Evolutionary conservation across 2,888 invertebrate genomes (phyloP), one percentile per base, ranked within the genome.

Genomic region (Drosophila siamana): DNA sequence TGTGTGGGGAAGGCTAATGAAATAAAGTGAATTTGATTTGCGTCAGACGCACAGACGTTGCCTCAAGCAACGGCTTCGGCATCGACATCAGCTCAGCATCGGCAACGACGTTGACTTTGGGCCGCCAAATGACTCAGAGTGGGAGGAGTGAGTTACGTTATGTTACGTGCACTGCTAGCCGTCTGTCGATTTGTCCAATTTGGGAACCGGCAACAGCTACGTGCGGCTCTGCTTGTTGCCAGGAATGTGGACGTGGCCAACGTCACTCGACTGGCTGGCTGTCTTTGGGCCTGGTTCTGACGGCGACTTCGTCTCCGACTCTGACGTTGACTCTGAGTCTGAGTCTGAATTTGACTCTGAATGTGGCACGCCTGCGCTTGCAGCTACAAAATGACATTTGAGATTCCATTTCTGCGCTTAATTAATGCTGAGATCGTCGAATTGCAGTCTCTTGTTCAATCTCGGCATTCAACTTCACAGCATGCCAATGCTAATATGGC

Each of bases 231-330:
- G 66, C 33, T 55, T 50, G 68, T 48, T 54, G 50, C 33, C 30
- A 55, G 74, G 74, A 74, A 74, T 78, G 74, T 79, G 75, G 72
- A 79, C 74, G 79, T 75, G 79, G 78, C 78, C 73, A 72, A 46
- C 55, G 19, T 24, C 33, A 33, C n/a, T n/a, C 33, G 33, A 15
- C 56, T 71, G 61, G 51, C 54, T 74, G 56, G 51, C 54, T 74
- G 56, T 43, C 44, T 62, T 48, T 61, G 52, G 48, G 44, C 44
- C 48, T 38, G 52, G 59, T 50, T 67, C 44, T 19, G 46, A 4
- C 33, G 54, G 7, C 15, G 41, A n/a, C 36, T 40, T 24, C 9
- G 36, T 15, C n/a, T 56, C 26, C 19, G 3, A 19, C 19, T 19
- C 46, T 28, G 40, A 28, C 36, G 11, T 46, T 28, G 65, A 26